Evolutionary conservation across 2,888 invertebrate genomes (phyloP).

Genomic region (Synergus itoensis): DNA sequence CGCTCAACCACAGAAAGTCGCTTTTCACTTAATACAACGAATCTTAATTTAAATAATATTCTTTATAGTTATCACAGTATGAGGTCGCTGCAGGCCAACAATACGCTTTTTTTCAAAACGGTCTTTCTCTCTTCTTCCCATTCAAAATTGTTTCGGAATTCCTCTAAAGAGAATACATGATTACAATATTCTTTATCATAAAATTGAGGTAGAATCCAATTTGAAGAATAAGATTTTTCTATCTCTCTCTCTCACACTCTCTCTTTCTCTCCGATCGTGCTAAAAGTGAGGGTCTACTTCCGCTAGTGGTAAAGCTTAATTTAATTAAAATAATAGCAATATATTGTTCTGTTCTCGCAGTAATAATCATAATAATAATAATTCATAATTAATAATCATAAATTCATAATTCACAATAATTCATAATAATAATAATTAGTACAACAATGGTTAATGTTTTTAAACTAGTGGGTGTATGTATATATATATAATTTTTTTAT

Average conservation of each 20-base stretch:
- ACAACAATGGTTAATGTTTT: conserved; percentile 75
- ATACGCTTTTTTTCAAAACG: conserved; percentile 54
- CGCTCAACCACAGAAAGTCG: neutral
- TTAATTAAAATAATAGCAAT: conserved; percentile 72
- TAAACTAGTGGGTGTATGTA: conserved; percentile 67
- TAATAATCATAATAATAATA: conserved; percentile 61
- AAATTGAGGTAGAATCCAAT: conserved; percentile 75
- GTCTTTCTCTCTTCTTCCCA: conserved; percentile 37
- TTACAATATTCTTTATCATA: conserved; percentile 61
- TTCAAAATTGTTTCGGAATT: conserved; percentile 43
- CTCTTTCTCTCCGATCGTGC: conserved; percentile 58
- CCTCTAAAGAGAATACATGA: conserved; percentile 42
- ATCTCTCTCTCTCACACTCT: conserved; percentile 8
- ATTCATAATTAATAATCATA: conserved; percentile 52
- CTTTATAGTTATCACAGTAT: conserved; percentile 77
- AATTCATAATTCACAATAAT: conserved; percentile 26
- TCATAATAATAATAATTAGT: conserved; percentile 69
- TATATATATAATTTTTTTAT: conserved; percentile 58
- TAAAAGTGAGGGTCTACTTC: conserved; percentile 75
- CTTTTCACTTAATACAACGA: conserved; percentile 66
- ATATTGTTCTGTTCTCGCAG: conserved; percentile 64
- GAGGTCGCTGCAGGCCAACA: conserved; percentile 75
- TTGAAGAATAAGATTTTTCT: conserved; percentile 63
- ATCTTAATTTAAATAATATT: conserved; percentile 76
- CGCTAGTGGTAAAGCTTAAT: conserved; percentile 70